Percentiles rank a stretch among this genome's conserved stretches.
Evolutionary conservation across 1,140 invertebrate genomes (phyloP).

Genomic region (Hetaerina americana): DNA sequence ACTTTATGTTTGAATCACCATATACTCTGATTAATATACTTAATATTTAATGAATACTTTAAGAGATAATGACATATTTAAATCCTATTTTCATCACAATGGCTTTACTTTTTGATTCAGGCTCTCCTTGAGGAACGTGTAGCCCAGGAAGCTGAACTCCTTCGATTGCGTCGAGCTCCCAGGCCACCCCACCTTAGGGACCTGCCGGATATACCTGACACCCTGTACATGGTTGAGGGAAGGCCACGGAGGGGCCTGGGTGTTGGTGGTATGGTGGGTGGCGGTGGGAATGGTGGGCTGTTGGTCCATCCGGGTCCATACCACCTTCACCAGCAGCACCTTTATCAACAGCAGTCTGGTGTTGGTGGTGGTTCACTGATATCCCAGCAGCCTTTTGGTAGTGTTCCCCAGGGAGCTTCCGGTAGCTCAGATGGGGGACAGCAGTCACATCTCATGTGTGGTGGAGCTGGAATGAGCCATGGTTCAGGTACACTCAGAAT

Average conservation of each 20-base stretch:
- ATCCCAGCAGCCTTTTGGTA: not conserved
- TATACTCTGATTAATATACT: no score
- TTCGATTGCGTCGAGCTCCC: constrained; percentile 53
- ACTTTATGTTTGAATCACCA: no score
- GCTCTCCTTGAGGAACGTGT: constrained; percentile 70
- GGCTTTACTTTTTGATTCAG: constrained; percentile 32
- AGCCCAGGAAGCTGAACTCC: constrained; percentile 61
- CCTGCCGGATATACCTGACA: constrained; percentile 61
- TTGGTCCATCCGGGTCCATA: constrained; percentile 17
- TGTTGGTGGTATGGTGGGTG: constrained; percentile 39
- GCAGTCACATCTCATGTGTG: not conserved
- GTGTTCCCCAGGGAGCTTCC: not conserved
- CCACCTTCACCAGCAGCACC: not conserved
- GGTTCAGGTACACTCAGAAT: not conserved
- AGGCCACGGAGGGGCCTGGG: constrained; percentile 33
- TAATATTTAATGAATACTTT: no score
- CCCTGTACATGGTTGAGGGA: constrained; percentile 82
- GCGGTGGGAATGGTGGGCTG: constrained; percentile 46
- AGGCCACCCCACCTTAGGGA: constrained; percentile 41
- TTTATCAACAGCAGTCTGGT: not conserved
- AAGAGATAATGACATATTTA: no score
- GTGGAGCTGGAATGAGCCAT: not conserved
- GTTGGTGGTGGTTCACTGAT: not conserved
- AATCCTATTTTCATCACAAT: no score
- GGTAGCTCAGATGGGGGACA: not conserved